phyloP scores from a whole-genome alignment of 2,113 vertebrate species.

The Beaufortia kweichowensis region DNA sequence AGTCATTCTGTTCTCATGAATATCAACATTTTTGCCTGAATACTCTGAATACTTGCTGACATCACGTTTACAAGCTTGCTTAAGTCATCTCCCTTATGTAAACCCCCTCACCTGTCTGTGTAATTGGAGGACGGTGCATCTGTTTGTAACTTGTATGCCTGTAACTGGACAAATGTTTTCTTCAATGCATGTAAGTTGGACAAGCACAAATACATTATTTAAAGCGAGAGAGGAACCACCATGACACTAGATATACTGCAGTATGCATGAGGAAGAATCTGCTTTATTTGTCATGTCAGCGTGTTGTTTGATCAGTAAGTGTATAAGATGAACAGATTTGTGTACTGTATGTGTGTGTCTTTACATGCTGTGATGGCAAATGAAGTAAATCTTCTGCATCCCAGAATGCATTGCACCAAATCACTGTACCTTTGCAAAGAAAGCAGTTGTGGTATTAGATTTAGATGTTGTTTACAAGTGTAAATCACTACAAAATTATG shows the following conservation, averaged over 20 bases:
- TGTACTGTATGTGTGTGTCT: slow-evolving; percentile 4
- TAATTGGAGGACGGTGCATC: slow-evolving; percentile 4
- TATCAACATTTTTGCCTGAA: slow-evolving; percentile 34
- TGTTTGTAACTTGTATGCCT: slow-evolving; percentile 4
- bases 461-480: no score
- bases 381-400: background rate
- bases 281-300: slow-evolving; percentile 6
- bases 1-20: slow-evolving; percentile 34
- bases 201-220: slow-evolving; percentile 24
- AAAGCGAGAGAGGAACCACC: background rate
- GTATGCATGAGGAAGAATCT: slow-evolving; percentile 2
- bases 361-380: background rate
- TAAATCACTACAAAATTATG: no score
- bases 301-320: slow-evolving; percentile 5
- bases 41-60: slow-evolving; percentile 46
- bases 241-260: background rate
- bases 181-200: slow-evolving; percentile 18
- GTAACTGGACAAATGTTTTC: slow-evolving; percentile 16
- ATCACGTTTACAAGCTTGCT: slow-evolving; percentile 42
- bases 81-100: slow-evolving; percentile 35
- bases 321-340: background rate
- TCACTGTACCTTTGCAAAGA: no score
- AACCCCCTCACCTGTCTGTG: slow-evolving; percentile 1
- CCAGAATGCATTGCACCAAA: no score
- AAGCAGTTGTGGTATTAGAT: no score